These are phyloP conservation scores for Aptenodytes forsteri DNA, from an alignment of 2,113 vertebrate species.

Conservation along the genomic window DNA sequence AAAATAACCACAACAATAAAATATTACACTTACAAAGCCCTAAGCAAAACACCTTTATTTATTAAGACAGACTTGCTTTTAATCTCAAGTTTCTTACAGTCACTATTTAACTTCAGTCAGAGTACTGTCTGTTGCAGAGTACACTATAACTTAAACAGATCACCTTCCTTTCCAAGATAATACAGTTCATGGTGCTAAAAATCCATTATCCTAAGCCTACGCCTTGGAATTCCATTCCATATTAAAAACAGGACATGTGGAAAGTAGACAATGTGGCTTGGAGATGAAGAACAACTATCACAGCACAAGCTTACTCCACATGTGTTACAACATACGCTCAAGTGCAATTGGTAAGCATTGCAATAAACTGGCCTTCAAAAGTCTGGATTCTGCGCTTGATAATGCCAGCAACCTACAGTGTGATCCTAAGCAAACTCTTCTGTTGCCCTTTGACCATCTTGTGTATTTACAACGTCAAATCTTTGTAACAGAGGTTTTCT, in stretches of 20 bases:
- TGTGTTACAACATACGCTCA: fast-evolving
- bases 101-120: not conserved
- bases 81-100: not conserved
- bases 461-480: not conserved
- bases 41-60: not conserved
- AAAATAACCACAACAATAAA: not conserved
- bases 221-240: not conserved
- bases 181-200: not conserved
- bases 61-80: not conserved
- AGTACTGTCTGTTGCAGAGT: not conserved
- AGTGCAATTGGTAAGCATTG: not conserved
- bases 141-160: not conserved
- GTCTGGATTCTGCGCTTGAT: not conserved
- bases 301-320: not conserved
- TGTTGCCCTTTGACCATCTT: not conserved
- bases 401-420: not conserved
- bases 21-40: not conserved
- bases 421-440: not conserved
- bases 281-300: not conserved
- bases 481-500: not conserved
- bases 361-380: not conserved
- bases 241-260: not conserved
- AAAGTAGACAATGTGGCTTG: not conserved
- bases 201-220: not conserved
- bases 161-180: not conserved